phyloP scores from a whole-genome alignment of 2,888 invertebrate genomes.

The Leptarthrus brevirostris region DNA sequence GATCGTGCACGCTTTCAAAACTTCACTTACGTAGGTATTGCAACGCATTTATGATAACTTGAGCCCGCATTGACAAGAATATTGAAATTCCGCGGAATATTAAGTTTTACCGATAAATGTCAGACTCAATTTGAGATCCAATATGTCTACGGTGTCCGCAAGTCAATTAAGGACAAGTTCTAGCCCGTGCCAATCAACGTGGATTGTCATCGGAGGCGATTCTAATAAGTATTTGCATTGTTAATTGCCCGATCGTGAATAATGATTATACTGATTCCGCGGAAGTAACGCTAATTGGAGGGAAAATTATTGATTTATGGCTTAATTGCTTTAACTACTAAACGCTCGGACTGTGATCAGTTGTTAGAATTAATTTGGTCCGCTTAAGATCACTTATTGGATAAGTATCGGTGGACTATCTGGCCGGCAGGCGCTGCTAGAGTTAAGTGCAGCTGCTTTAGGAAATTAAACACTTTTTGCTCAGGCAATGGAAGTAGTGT shows the following conservation, averaged over 20 bases:
- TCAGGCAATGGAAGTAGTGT: conserved; percentile 1
- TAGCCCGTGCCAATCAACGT: background rate
- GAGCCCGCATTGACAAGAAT: too few relatives aligned
- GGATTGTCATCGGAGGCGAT: conserved; percentile 18
- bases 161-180: background rate
- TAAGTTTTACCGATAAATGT: conserved; percentile 5
- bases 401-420: conserved; percentile 10
- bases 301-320: conserved; percentile 27
- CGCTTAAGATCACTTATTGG: conserved; percentile 33
- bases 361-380: conserved; percentile 33
- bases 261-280: conserved; percentile 30
- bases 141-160: conserved; percentile 4
- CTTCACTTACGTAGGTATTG: too few relatives aligned
- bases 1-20: too few relatives aligned
- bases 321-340: conserved; percentile 15
- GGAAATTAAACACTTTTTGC: conserved; percentile 16
- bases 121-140: conserved; percentile 16
- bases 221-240: conserved; percentile 31
- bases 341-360: background rate
- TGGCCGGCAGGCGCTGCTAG: background rate
- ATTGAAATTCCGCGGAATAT: too few relatives aligned
- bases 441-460: conserved; percentile 17
- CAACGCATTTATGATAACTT: too few relatives aligned
- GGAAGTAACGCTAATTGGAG: conserved; percentile 24
- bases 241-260: conserved; percentile 17